Percentiles rank a stretch among this genome's conserved stretches.
phyloP scores from a whole-genome alignment of 2,113 vertebrate species.

The Sinocyclocheilus anshuiensis region DNA sequence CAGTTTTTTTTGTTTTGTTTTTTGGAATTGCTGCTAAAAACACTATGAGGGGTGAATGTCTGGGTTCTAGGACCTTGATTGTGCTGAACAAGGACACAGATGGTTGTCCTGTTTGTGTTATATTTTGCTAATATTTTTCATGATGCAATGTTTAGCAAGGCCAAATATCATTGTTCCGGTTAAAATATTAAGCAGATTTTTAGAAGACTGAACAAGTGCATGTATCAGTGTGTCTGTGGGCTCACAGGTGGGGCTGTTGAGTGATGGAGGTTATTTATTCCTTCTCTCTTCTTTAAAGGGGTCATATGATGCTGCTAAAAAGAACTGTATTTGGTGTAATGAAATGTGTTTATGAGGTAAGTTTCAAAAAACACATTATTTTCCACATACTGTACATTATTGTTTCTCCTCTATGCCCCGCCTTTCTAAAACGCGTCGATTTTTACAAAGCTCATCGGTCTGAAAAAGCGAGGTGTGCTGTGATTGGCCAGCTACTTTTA shows the following conservation, averaged over 20 bases:
- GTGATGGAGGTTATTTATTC: slow-evolving; percentile 61
- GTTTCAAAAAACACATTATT: no score
- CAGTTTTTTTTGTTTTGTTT: no score
- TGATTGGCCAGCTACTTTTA: no score
- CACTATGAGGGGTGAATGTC: not conserved
- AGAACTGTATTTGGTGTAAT: no score
- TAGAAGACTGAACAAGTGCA: slow-evolving; percentile 12
- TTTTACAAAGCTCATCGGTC: no score
- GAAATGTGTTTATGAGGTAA: no score
- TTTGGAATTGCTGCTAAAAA: not conserved
- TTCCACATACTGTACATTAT: no score
- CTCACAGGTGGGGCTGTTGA: slow-evolving; percentile 15
- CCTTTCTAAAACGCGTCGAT: no score
- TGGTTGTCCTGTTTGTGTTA: slow-evolving; percentile 40
- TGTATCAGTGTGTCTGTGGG: slow-evolving; percentile 51
- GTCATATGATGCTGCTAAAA: no score
- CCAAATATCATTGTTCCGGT: slow-evolving; percentile 17
- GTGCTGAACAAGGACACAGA: slow-evolving; percentile 40
- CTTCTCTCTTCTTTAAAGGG: no score
- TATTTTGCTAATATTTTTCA: slow-evolving; percentile 33
- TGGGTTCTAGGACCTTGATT: not conserved
- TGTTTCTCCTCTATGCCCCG: no score
- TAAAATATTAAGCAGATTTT: not conserved
- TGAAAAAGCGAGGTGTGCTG: no score
- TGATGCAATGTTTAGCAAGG: slow-evolving; percentile 47